Evolutionary conservation across 2,888 invertebrate genomes (phyloP).

Genomic region (Alloplasta piceator): DNA sequence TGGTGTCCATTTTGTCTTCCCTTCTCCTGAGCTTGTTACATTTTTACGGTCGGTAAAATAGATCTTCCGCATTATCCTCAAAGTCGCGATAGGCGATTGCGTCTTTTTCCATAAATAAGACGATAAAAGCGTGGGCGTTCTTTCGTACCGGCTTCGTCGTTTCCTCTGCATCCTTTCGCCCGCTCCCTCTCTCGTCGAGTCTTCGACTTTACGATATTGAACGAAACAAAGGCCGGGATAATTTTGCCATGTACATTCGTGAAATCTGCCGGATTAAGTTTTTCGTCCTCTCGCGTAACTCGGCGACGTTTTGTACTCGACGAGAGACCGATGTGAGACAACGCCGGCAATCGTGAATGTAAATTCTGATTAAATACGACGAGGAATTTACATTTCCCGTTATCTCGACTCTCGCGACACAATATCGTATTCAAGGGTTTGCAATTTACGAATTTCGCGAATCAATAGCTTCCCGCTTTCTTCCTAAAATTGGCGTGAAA

Average conservation of each 20-base stretch:
- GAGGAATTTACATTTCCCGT: background rate
- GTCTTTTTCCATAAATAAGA: constrained; percentile 38
- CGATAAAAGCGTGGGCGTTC: constrained; percentile 40
- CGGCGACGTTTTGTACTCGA: background rate
- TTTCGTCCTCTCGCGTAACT: too few relatives aligned
- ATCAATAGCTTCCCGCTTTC: too few relatives aligned
- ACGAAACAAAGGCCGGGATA: constrained; percentile 52
- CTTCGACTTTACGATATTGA: constrained; percentile 30
- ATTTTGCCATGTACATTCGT: constrained; percentile 2
- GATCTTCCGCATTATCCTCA: constrained; percentile 2
- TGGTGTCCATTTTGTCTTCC: too few relatives aligned
- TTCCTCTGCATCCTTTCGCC: constrained; percentile 1
- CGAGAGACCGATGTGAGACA: constrained; percentile 28
- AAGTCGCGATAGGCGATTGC: background rate
- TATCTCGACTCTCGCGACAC: too few relatives aligned
- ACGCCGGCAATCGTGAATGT: constrained; percentile 44
- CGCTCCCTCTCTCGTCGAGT: constrained; percentile 31
- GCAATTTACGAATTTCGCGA: too few relatives aligned
- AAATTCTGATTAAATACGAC: constrained; percentile 51
- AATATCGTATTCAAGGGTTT: too few relatives aligned
- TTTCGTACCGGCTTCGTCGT: constrained; percentile 29
- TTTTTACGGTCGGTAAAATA: constrained; percentile 1
- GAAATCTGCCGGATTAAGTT: constrained; percentile 25
- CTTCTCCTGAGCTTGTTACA: background rate
- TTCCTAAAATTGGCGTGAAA: too few relatives aligned